These are phyloP conservation scores for Python bivittatus DNA, from an alignment of 2,113 vertebrate species.

Conservation along the genomic window DNA sequence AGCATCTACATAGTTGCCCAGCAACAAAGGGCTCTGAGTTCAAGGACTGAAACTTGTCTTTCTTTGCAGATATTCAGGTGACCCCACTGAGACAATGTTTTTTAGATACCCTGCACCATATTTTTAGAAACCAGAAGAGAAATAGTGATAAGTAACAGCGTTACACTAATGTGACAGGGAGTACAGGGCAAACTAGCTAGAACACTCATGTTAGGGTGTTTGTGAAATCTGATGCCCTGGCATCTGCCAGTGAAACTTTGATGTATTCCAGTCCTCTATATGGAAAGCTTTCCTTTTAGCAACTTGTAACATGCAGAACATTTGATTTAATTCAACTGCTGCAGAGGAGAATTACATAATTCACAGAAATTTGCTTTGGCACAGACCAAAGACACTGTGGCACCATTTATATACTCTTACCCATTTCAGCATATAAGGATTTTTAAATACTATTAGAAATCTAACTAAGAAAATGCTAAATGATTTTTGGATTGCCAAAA, in stretches of 20 bases:
- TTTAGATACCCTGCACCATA: rapidly evolving
- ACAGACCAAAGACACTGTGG: conserved; percentile 68
- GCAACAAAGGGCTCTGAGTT: neutral
- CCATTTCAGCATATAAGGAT: conserved; percentile 64
- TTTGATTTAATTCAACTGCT: conserved; percentile 14
- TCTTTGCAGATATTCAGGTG: neutral
- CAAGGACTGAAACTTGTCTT: rapidly evolving
- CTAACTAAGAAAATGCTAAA: conserved; percentile 44
- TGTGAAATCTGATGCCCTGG: rapidly evolving
- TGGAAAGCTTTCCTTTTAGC: neutral
- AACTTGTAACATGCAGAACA: neutral
- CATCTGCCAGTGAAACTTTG: neutral
- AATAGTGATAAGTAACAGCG: neutral
- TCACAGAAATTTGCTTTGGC: conserved; percentile 77
- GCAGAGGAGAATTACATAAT: conserved; percentile 58
- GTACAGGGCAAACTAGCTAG: neutral
- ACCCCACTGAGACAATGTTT: neutral
- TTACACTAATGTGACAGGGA: rapidly evolving
- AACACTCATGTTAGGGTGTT: rapidly evolving
- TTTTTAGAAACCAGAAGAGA: neutral
- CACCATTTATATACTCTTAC: conserved; percentile 74
- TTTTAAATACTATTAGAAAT: conserved; percentile 58
- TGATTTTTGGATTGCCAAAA: conserved; percentile 51
- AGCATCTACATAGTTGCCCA: rapidly evolving
- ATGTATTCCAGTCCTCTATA: conserved; percentile 16